These are phyloP conservation scores for Dolichopus griseipennis DNA, from an alignment of 2,888 invertebrate species.

Conservation along the genomic window DNA sequence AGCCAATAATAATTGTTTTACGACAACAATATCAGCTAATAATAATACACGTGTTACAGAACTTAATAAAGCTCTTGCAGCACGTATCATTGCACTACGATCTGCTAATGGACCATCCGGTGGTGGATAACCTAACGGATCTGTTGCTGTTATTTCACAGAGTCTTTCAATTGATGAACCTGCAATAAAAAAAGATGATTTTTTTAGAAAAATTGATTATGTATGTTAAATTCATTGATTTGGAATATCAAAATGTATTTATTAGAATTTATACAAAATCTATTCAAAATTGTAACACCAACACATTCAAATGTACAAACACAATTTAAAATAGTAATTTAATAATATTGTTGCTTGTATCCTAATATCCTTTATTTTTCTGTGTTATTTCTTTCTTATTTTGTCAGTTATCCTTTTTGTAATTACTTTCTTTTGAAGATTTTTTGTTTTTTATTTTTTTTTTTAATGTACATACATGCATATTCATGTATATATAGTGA, in stretches of 20 bases:
- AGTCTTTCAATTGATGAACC: constrained; percentile 87
- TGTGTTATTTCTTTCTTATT: neutral
- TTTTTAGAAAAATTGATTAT: too few species aligned
- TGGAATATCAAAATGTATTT: neutral
- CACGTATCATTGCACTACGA: constrained; percentile 71
- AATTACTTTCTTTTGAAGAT: neutral
- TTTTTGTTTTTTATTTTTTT: neutral
- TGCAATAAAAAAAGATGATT: constrained; percentile 41
- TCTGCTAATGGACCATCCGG: constrained; percentile 58
- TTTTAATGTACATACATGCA: neutral
- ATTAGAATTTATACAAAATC: neutral
- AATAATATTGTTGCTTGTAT: neutral
- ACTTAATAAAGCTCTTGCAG: constrained; percentile 84
- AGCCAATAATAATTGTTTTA: constrained; percentile 88
- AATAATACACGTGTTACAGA: constrained; percentile 93
- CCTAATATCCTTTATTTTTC: neutral
- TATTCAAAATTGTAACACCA: neutral
- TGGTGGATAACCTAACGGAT: constrained; percentile 50
- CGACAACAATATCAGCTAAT: constrained; percentile 94
- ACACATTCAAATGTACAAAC: too few species aligned
- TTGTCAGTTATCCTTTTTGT: neutral
- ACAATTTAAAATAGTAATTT: too few species aligned
- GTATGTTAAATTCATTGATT: neutral
- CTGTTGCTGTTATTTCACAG: constrained; percentile 59
- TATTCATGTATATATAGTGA: neutral